Evolutionary conservation across 2,888 invertebrate species (phyloP), one percentile per base, ranked within the genome.

Genomic region (Dicyrtoma fusca): DNA sequence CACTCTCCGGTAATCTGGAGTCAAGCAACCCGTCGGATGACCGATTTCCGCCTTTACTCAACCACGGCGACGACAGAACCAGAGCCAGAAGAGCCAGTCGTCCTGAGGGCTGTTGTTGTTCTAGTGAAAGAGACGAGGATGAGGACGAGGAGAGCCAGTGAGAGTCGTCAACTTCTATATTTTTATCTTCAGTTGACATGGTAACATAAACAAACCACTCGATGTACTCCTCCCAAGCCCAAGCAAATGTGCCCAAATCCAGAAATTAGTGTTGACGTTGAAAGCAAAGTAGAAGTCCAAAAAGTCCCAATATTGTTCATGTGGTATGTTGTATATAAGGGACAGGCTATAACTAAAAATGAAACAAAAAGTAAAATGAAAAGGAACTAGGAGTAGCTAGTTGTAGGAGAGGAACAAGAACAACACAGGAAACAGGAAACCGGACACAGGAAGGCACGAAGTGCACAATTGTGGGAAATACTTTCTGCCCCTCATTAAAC

Each of bases 121-220:
- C 5, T 49, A 49, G 49, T 49, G 49, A 49, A 49, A 49, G 5
- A 49, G 17, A 49, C 4, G 17, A 14, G 17, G n/a, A 49, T 49
- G 17, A 49, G 3, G 17, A 14, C 49, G 17, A 51, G 17, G 53
- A 8, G 19, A 53, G 21, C 17, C 17, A 53, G 53, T 19, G 8
- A 53, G 17, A 53, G 21, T 21, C 21, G 4, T 19, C 3, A 5
- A 25, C 64, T 64, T 11, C 64, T 49, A 25, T 64, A 64, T 64
- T 64, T 47, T 64, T 51, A 49, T 49, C 25, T 25, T 64, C 23
- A 23, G 64, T 64, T 64, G 64, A 64, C 62, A 70, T 70, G 70
- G 61, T 21, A 62, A 70, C 70, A 42, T 62, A 62, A 70, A 70
- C 70, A 70, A 70, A 70, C 19, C 49, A 49, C 25, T 70, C 70